phyloP scores from a whole-genome alignment of 1,140 invertebrate genomes.

The Polyergus mexicanus region DNA sequence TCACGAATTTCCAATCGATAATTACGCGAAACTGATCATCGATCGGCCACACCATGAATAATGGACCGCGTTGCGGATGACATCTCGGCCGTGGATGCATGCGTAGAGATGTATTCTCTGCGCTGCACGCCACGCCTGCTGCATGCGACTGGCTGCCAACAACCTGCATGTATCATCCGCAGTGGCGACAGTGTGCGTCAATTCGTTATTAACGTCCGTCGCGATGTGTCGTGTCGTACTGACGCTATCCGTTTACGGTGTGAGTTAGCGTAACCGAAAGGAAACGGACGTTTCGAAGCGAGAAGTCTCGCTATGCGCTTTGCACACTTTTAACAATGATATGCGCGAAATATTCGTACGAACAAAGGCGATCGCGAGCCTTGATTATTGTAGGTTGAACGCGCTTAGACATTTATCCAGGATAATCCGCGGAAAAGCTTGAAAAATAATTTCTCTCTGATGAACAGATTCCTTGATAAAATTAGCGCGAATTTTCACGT shows the following conservation, averaged over 20 bases:
- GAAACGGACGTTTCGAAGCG: slow-evolving; percentile 46
- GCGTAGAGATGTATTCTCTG: slow-evolving; percentile 20
- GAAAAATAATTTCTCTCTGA: not conserved
- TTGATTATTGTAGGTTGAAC: not conserved
- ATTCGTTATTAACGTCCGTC: slow-evolving; percentile 65
- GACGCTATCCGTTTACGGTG: slow-evolving; percentile 46
- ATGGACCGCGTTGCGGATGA: slow-evolving; percentile 51
- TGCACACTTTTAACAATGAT: not conserved
- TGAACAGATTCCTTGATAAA: not conserved
- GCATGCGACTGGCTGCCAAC: slow-evolving; percentile 30
- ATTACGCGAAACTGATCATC: slow-evolving; percentile 63
- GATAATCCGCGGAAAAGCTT: not conserved
- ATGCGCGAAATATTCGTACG: no score
- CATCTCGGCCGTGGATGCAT: slow-evolving; percentile 46
- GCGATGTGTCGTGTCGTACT: slow-evolving; percentile 56
- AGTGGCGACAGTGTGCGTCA: slow-evolving; percentile 48
- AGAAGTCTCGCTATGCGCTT: not conserved
- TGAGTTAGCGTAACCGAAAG: slow-evolving; percentile 15
- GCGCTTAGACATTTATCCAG: no score
- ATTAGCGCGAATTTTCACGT: not conserved
- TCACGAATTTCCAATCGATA: slow-evolving; percentile 29
- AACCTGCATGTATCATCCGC: slow-evolving; percentile 71
- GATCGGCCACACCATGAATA: slow-evolving; percentile 61
- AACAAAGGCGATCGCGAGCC: no score
- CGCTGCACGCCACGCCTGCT: slow-evolving; percentile 2